Conservation (phyloP, 2,113 vertebrate species). For the Oreotrochilus melanogaster region DNA sequence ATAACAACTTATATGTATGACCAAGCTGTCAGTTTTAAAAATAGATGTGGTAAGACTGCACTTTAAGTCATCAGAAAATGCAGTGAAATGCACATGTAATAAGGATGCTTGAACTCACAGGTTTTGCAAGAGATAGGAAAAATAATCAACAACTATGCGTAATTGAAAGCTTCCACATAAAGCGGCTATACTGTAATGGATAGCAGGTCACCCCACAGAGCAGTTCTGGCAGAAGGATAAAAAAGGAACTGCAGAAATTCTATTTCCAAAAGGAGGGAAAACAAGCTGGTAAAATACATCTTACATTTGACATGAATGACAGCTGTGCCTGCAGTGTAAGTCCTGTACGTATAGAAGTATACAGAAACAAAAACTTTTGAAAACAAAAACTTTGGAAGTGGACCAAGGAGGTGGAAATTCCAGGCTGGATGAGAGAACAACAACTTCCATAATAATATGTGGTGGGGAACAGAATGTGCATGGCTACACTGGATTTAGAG, state of each 20-base stretch:
- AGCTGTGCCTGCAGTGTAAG: background rate
- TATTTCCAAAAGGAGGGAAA: background rate
- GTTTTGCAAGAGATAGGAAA: background rate
- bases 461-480: background rate
- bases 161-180: background rate
- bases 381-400: background rate
- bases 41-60: conserved; percentile 9
- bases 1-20: too few species aligned
- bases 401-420: background rate
- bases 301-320: background rate
- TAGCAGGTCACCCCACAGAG: background rate
- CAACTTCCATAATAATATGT: background rate
- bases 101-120: background rate
- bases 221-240: background rate
- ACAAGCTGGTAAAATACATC: background rate
- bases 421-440: background rate
- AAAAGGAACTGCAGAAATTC: background rate
- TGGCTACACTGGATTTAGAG: background rate
- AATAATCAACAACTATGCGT: background rate
- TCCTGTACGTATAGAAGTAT: background rate
- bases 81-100: background rate
- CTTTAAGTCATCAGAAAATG: background rate
- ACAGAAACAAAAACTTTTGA: background rate
- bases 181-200: background rate
- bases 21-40: conserved; percentile 55